Percentiles rank a stretch among this genome's conserved stretches.
Evolutionary conservation across 2,888 invertebrate genomes (phyloP).

Genomic region (Cephus rjabovi): DNA sequence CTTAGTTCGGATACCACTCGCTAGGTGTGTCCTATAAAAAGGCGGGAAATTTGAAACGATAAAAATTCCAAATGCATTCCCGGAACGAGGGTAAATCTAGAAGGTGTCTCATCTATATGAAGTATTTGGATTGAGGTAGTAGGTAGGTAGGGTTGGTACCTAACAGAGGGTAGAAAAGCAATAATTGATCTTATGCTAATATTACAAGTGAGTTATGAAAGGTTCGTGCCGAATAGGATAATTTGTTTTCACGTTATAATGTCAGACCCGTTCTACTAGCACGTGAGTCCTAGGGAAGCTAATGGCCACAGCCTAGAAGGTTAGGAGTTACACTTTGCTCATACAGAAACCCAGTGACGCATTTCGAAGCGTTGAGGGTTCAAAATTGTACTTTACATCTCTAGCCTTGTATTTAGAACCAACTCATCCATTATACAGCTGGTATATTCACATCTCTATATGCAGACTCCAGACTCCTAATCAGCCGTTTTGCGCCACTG

Average conservation of each 20-base stretch:
- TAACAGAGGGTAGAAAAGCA: constrained; percentile 45
- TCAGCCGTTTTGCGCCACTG: not conserved
- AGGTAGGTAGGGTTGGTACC: not conserved
- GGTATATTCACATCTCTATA: not conserved
- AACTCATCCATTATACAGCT: not conserved
- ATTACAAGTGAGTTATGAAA: constrained; percentile 53
- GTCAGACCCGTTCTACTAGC: not conserved
- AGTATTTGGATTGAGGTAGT: not conserved
- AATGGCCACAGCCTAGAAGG: not conserved
- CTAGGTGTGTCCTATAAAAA: not conserved
- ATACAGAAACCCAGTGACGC: not conserved
- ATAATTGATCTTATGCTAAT: constrained; percentile 59
- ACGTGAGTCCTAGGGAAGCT: not conserved
- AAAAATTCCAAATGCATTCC: not conserved
- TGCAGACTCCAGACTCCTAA: not conserved
- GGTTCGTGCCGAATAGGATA: constrained; percentile 55
- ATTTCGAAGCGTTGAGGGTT: not conserved
- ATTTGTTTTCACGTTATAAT: constrained; percentile 52
- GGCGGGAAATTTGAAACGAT: not conserved
- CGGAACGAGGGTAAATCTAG: not conserved
- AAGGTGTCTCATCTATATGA: not conserved
- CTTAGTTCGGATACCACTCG: not conserved
- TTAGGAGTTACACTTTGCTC: not conserved
- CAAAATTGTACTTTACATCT: not conserved
- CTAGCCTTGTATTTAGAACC: not conserved